Conservation (phyloP, 2,113 vertebrate genomes). For the Nerophis ophidion region DNA sequence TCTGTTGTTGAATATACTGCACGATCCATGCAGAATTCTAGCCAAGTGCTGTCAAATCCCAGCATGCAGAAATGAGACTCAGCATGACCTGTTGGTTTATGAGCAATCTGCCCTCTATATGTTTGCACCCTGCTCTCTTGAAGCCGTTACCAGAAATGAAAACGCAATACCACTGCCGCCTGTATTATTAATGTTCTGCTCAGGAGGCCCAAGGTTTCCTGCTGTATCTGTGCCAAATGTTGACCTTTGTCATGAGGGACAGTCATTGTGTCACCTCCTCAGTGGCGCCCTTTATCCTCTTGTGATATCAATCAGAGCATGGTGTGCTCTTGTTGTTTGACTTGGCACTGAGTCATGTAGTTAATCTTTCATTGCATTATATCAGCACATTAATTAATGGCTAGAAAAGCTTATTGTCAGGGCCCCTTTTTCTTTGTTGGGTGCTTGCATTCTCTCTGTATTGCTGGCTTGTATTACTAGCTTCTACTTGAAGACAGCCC, state of each 20-base stretch:
- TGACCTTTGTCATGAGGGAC: slow-evolving; percentile 46
- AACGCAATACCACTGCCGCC: slow-evolving; percentile 27
- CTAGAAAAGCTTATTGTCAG: slow-evolving; percentile 14
- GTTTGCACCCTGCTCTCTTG: slow-evolving; percentile 34
- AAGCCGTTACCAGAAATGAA: slow-evolving; percentile 52
- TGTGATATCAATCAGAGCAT: slow-evolving; percentile 29
- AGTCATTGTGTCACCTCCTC: slow-evolving; percentile 30
- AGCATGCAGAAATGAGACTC: slow-evolving; percentile 45
- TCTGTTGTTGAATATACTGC: slow-evolving; percentile 17
- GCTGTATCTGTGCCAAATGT: slow-evolving; percentile 16
- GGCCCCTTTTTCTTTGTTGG: not conserved
- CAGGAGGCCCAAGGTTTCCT: slow-evolving; percentile 13
- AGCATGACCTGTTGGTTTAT: slow-evolving; percentile 60
- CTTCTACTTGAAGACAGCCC: not conserved
- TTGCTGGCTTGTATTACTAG: slow-evolving; percentile 1
- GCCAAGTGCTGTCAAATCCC: slow-evolving; percentile 45
- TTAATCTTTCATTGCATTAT: slow-evolving; percentile 25
- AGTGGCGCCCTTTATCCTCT: slow-evolving; percentile 34
- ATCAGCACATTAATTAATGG: slow-evolving; percentile 30
- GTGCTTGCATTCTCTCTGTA: slow-evolving; percentile 6
- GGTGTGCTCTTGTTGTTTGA: slow-evolving; percentile 36
- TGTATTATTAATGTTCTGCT: slow-evolving; percentile 23
- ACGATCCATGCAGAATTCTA: slow-evolving; percentile 27
- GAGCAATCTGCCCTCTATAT: slow-evolving; percentile 40
- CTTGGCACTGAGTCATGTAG: slow-evolving; percentile 32